Base-by-base conservation (phyloP, 2,113 vertebrate species). In the Cairina moschata region DNA sequence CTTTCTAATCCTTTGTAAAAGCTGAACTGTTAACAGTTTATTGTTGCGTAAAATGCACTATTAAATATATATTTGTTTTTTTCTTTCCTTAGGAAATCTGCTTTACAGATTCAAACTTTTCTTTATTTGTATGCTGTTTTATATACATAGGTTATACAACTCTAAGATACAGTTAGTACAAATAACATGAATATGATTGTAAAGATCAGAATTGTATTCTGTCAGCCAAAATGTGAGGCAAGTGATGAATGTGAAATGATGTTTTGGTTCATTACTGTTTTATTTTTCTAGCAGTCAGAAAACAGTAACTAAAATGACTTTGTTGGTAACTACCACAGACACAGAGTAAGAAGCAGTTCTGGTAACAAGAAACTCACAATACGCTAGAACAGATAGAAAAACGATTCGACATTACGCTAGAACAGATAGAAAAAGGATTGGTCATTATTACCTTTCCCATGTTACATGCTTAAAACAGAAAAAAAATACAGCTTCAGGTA, bases 21-120 rank as follows among this genome's bases (percentile, higher is more conserved):
- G 13, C 46, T 77, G 59, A 93, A 16, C 32, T 81, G 60, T 86
- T 92, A 92, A 67, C 34, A 67, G 12, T 80, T 95, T 92, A 89
- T 67, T 93, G 55, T 91, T 91, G 48, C 32, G 29, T 75, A 65
- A 95, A 94, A 17, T 8, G 2, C 21, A 66, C 48, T 88, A 86
- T 69, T 94, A 93, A 92, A 55, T 36, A 74, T 7, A 54, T 3
- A 36, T 59, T 65, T 79, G 8, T 4, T 60, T 87, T 87, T 86
- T 68, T 50, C 40, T 80, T 94, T 72, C 44, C 11, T 18, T 84
- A 62, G 59, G n/a, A 93, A 93, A 54, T 28, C 65, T 69, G 16
- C 22, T 90, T 86, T 76, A 82, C 18, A 46, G 54, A 92, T 86
- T 58, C 23, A 25, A 80, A 21, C 5, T 20, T 32, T 78, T 68